A percentile compares a stretch with the other conserved stretches of the same genome.
Conservation (phyloP, 2,888 invertebrate genomes). For the Drosophila picticornis region DNA sequence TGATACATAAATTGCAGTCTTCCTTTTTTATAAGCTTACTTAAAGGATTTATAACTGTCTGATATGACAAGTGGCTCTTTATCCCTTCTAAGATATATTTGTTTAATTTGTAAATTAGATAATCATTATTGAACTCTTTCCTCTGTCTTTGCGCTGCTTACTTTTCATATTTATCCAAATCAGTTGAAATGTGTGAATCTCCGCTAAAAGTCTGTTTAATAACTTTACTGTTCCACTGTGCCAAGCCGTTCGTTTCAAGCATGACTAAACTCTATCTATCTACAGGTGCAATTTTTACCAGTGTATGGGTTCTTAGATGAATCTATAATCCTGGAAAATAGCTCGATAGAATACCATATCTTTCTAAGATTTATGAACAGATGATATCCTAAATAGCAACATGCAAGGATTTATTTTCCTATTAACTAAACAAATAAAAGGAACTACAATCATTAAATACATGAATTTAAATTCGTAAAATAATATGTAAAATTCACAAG, state of each 20-base stretch:
- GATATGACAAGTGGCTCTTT: not conserved
- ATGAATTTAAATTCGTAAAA: not conserved
- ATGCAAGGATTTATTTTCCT: not conserved
- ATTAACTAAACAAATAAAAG: not conserved
- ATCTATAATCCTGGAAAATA: not conserved
- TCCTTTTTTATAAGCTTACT: not conserved
- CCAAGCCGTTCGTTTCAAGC: not conserved
- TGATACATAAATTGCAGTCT: not conserved
- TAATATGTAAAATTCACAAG: not conserved
- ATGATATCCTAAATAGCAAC: not conserved
- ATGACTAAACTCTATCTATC: not conserved
- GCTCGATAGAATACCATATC: not conserved
- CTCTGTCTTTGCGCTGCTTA: not conserved
- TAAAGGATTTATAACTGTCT: not conserved
- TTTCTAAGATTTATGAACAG: not conserved
- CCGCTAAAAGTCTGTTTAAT: not conserved
- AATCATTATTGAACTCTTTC: not conserved
- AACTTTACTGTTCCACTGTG: not conserved
- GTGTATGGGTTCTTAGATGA: not conserved
- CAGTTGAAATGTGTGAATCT: not conserved
- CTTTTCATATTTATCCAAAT: not conserved
- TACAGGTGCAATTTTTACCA: not conserved
- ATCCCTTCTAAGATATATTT: not conserved
- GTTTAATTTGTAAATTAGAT: not conserved
- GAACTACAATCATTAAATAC: not conserved